Evolutionary conservation across 2,113 vertebrate genomes (phyloP), one percentile per base, ranked within the genome.

Genomic region (Corythornis madagascariensis): DNA sequence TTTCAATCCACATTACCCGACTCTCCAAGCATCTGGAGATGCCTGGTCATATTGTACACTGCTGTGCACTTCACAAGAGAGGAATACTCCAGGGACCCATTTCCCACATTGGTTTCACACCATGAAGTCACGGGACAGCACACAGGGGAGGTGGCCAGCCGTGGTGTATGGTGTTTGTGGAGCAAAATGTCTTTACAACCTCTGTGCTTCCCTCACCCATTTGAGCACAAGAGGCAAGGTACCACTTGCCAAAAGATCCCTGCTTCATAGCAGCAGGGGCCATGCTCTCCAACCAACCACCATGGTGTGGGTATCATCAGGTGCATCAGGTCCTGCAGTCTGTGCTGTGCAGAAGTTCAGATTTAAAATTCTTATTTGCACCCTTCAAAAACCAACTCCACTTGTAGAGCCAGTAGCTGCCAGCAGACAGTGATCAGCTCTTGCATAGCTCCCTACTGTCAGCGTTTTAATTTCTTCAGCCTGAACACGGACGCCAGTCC

Each of bases 31-130:
- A 48, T 6, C 52, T 53, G 45, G 38, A 71, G 13, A 8, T 28
- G 33, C 29, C 53, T 47, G 28, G 45, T 38, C n/a, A 3, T 11
- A 25, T 6, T 16, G 22, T 35, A 38, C 43, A 10, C 38, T 8
- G 22, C 45, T 25, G 20, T 2, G 13, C 14, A 13, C 47, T 47
- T 56, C 9, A 16, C 25, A 22, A 20, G 21, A 38, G 45, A 60
- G 29, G 17, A 53, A 0, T 11, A 13, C 10, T 59, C 53, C 16
- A 35, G 18, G 31, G 33, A 55, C 33, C 7, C 3, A 3, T n/a
- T 1, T 0, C 24, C 29, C 53, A 21, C 2, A 0, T 38, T 75
- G 26, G 35, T 13, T 50, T 6, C 35, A 16, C 0, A 0, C 20
- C 45, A 21, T 6, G 24, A 43, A 52, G 31, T 33, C 29, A 38